Conservation (phyloP, 2,888 invertebrate species). For the Neoscelio sp. region DNA sequence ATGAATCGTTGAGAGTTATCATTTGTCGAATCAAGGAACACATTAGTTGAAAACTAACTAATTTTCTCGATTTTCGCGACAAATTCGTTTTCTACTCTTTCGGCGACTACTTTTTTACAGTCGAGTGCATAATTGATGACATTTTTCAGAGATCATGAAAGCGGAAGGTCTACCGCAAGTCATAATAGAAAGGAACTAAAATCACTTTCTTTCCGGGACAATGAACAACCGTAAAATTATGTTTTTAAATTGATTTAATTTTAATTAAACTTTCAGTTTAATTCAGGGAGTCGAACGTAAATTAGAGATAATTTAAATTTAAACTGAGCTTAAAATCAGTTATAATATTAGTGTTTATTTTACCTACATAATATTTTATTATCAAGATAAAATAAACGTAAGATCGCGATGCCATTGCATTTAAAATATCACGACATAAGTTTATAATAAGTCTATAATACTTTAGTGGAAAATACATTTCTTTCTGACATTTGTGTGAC, state of each 20-base stretch:
- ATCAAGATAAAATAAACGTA: constrained; percentile 17
- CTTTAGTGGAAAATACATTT: too few relatives aligned
- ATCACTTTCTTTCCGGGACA: constrained; percentile 33
- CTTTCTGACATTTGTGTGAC: too few relatives aligned
- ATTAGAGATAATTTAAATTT: too few relatives aligned
- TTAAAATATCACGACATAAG: constrained; percentile 7
- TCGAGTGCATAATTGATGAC: constrained; percentile 17
- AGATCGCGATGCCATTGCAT: constrained; percentile 29
- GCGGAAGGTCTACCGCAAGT: constrained; percentile 49
- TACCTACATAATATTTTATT: background rate
- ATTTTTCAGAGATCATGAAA: constrained; percentile 52
- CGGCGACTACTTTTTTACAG: constrained; percentile 7
- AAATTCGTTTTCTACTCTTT: constrained; percentile 14
- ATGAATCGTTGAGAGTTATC: too few relatives aligned
- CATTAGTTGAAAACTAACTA: too few relatives aligned
- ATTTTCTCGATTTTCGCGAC: background rate
- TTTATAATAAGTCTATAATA: too few relatives aligned
- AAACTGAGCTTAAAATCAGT: too few relatives aligned
- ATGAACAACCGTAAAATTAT: constrained; percentile 2
- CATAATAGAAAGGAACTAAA: constrained; percentile 42
- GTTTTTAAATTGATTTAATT: too few relatives aligned
- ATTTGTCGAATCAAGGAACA: too few relatives aligned
- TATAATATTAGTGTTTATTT: too few relatives aligned
- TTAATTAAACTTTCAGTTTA: too few relatives aligned
- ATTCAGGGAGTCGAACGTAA: too few relatives aligned